Conservation (phyloP, 2,797 vertebrate genomes). For the Potorous gilbertii region DNA sequence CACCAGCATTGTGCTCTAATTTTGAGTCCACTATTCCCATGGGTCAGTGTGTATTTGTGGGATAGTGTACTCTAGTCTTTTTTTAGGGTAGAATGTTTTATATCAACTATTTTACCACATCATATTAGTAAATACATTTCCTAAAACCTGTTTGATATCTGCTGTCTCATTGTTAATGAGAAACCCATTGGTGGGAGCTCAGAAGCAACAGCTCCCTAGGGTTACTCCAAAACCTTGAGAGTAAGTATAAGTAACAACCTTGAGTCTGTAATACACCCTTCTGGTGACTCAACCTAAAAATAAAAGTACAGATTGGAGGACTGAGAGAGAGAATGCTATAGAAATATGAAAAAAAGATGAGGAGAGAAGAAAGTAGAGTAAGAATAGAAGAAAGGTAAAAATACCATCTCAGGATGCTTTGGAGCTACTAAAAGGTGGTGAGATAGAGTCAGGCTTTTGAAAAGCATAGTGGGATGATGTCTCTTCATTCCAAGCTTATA, state of each 20-base stretch:
- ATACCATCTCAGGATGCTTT: not conserved
- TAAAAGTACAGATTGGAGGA: not conserved
- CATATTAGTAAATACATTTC: not conserved
- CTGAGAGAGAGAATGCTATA: not conserved
- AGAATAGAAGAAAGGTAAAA: not conserved
- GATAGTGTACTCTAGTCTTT: not conserved
- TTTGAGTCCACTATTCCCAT: not conserved
- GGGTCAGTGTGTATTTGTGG: not conserved
- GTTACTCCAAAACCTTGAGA: not conserved
- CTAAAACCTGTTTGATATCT: not conserved
- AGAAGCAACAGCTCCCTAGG: not conserved
- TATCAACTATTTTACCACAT: not conserved
- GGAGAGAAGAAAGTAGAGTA: not conserved
- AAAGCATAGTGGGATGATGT: accelerated
- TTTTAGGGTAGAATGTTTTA: not conserved
- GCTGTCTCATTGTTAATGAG: not conserved
- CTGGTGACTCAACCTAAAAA: not conserved
- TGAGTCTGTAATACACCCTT: not conserved
- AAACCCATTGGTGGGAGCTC: not conserved
- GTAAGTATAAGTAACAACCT: not conserved
- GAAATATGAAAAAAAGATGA: not conserved
- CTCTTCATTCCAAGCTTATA: not conserved
- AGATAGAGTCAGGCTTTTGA: not conserved
- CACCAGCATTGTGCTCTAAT: not conserved
- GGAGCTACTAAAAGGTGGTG: not conserved